phyloP scores from a whole-genome alignment of 1,140 invertebrate genomes.

The Radopholus similis region DNA sequence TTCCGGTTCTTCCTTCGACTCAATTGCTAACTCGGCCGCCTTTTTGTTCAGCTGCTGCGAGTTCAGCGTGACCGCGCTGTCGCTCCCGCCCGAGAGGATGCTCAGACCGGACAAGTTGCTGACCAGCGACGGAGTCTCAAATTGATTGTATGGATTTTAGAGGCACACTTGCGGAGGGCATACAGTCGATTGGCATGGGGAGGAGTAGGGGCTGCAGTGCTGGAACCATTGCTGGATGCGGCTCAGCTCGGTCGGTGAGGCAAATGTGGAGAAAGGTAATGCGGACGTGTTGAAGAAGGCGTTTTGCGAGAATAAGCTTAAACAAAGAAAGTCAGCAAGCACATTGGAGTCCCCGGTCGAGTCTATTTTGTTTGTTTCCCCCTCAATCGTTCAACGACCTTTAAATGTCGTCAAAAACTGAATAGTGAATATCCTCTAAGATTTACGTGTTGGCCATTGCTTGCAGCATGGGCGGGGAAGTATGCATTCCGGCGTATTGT shows the following conservation, averaged over 20 bases:
- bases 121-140: slow-evolving; percentile 9
- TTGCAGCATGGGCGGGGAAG: no score
- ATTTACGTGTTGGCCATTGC: no score
- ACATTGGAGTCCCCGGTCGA: neutral
- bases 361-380: neutral
- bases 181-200: neutral
- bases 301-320: neutral
- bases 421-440: neutral
- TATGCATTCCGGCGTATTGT: no score
- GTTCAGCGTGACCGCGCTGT: slow-evolving; percentile 7
- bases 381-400: neutral
- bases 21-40: neutral
- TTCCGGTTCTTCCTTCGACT: neutral
- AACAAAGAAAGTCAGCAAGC: neutral
- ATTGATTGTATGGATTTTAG: neutral
- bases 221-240: slow-evolving; percentile 18
- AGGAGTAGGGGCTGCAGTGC: slow-evolving; percentile 9
- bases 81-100: neutral
- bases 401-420: neutral
- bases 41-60: slow-evolving; percentile 12
- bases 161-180: neutral
- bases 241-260: neutral
- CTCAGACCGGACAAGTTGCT: slow-evolving; percentile 14
- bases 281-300: neutral
- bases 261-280: neutral